Evolutionary conservation across 2,888 invertebrate species (phyloP).

Genomic region (Helicoverpa assulta): DNA sequence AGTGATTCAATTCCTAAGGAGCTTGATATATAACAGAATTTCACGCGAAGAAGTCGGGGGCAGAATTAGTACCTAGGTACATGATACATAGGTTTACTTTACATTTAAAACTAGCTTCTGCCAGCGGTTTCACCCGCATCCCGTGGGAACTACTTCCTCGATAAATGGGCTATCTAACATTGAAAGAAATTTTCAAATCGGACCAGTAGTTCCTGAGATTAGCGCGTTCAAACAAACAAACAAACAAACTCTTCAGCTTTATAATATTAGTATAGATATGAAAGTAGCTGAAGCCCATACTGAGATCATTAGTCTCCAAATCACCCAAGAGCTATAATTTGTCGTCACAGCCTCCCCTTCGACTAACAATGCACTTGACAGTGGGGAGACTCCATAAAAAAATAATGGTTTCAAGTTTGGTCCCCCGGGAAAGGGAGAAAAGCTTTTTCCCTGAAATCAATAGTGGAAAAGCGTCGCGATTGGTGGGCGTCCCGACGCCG

Average conservation of each 20-base stretch:
- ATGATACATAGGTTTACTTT: too few species aligned
- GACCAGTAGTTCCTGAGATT: too few species aligned
- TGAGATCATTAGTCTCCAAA: constrained; percentile 3
- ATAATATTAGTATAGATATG: not conserved
- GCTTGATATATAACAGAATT: too few species aligned
- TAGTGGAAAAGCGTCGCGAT: constrained; percentile 79
- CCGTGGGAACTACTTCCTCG: not conserved
- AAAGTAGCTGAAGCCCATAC: not conserved
- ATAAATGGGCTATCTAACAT: too few species aligned
- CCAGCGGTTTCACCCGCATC: too few species aligned
- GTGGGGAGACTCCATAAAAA: constrained; percentile 12
- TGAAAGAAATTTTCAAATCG: too few species aligned
- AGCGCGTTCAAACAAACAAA: too few species aligned
- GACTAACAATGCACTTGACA: constrained; percentile 12
- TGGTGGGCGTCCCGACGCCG: constrained; percentile 79
- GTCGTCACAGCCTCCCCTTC: constrained; percentile 3
- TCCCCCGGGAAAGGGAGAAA: constrained; percentile 67
- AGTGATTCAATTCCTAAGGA: too few species aligned
- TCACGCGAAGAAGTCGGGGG: too few species aligned
- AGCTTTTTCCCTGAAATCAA: constrained; percentile 80
- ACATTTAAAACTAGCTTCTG: too few species aligned
- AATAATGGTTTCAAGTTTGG: constrained; percentile 12
- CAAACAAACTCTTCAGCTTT: too few species aligned
- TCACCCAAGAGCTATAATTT: not conserved
- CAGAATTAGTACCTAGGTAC: too few species aligned